Evolutionary conservation across 2,797 vertebrate species (phyloP).

Genomic region (Parambassis ranga): DNA sequence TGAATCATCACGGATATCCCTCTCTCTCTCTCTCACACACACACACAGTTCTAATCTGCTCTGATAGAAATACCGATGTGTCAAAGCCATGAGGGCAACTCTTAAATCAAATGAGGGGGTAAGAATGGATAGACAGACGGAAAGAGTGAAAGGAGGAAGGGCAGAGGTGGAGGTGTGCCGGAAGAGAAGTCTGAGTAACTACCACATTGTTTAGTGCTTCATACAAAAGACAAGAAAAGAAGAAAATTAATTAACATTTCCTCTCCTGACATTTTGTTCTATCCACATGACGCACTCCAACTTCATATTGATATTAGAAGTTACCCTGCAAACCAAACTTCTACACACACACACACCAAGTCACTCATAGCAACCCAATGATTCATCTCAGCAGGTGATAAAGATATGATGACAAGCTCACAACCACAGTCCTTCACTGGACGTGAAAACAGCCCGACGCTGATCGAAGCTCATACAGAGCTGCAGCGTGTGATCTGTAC

Average conservation of each 20-base stretch:
- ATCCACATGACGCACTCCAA: not conserved
- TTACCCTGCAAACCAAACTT: not conserved
- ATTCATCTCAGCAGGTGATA: slow-evolving; percentile 23
- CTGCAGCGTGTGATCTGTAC: not conserved
- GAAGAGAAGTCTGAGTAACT: slow-evolving; percentile 31
- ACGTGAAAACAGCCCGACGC: not conserved
- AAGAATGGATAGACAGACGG: slow-evolving; percentile 27
- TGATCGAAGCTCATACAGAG: slow-evolving; percentile 13
- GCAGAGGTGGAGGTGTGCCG: not conserved
- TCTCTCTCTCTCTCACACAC: slow-evolving; percentile 10
- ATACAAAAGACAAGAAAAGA: not conserved
- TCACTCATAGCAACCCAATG: slow-evolving; percentile 3
- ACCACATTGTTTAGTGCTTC: not conserved
- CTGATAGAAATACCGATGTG: slow-evolving; percentile 97
- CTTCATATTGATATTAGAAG: slow-evolving; percentile 19
- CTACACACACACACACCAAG: slow-evolving; percentile 10
- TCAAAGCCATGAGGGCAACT: slow-evolving; percentile 92
- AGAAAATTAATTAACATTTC: slow-evolving; percentile 49
- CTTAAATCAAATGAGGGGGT: slow-evolving; percentile 88
- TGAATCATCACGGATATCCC: slow-evolving; percentile 90
- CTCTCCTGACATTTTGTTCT: slow-evolving; percentile 12
- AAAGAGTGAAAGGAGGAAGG: slow-evolving; percentile 4
- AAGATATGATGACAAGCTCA: slow-evolving; percentile 2
- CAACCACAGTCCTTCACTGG: slow-evolving; percentile 1
- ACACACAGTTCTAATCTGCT: slow-evolving; percentile 88